Conservation (phyloP, 2,888 invertebrate genomes). For the Dusona sp. region DNA sequence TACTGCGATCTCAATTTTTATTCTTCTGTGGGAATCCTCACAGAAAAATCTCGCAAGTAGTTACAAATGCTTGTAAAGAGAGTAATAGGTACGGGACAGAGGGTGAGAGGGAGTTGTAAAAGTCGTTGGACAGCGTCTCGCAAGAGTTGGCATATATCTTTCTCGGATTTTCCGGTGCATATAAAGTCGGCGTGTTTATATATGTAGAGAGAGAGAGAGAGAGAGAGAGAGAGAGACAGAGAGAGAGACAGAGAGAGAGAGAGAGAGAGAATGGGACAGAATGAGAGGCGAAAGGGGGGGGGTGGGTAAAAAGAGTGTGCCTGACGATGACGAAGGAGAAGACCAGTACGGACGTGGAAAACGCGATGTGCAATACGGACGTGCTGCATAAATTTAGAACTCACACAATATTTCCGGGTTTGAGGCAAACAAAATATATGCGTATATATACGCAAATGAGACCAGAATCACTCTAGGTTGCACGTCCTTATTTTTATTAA, state of each 20-base stretch:
- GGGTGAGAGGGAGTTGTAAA: background rate
- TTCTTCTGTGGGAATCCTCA: background rate
- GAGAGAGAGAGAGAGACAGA: constrained; percentile 1
- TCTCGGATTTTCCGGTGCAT: constrained; percentile 8
- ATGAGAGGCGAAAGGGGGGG: too few species aligned
- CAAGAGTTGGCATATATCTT: background rate
- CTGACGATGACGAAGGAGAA: constrained; percentile 33
- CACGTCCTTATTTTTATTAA: constrained; percentile 1
- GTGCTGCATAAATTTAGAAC: constrained; percentile 63
- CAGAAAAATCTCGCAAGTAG: background rate
- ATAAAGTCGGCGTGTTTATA: background rate
- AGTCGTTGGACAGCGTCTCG: background rate
- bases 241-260: too few species aligned
- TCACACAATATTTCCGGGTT: constrained; percentile 58
- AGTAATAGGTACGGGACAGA: background rate
- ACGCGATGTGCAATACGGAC: constrained; percentile 57
- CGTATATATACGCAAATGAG: background rate
- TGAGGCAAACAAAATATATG: constrained; percentile 15
- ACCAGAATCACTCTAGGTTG: background rate
- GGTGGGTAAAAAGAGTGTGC: background rate
- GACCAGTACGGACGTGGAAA: constrained; percentile 57
- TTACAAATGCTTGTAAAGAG: background rate
- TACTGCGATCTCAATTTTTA: background rate
- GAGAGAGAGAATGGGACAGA: background rate
- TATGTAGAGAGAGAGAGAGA: background rate